Conservation (phyloP, 2,888 invertebrate genomes). For the Latrodectus hesperus region DNA sequence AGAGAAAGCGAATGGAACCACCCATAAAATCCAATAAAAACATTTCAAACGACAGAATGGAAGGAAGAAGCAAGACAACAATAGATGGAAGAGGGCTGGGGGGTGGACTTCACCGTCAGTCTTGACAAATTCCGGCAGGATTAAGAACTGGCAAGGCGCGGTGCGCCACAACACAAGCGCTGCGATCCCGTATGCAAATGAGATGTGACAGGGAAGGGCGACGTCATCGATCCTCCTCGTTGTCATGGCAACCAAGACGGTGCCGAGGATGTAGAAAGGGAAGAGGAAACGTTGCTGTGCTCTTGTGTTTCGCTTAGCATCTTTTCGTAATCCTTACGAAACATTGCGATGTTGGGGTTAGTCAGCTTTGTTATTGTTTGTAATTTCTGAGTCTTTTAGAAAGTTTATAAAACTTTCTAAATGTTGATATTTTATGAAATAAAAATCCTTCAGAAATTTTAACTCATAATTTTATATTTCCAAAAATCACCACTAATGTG, state of each 20-base stretch:
- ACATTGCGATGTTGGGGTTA: slow-evolving; percentile 1
- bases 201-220: slow-evolving; percentile 66
- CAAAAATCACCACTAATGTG: too few species aligned
- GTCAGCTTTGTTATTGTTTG: slow-evolving; percentile 15
- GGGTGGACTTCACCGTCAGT: slow-evolving; percentile 27
- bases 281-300: slow-evolving; percentile 29
- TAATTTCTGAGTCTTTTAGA: too few species aligned
- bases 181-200: slow-evolving; percentile 69
- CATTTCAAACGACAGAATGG: slow-evolving; percentile 59
- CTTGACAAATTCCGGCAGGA: slow-evolving; percentile 61
- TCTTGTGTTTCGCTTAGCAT: slow-evolving; percentile 49
- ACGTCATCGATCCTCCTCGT: slow-evolving; percentile 67
- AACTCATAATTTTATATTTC: too few species aligned
- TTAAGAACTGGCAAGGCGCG: slow-evolving; percentile 60
- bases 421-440: too few species aligned
- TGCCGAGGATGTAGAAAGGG: slow-evolving; percentile 22
- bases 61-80: slow-evolving; percentile 25
- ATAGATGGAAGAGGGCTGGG: slow-evolving; percentile 10
- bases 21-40: slow-evolving; percentile 69
- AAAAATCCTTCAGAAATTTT: too few species aligned
- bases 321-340: slow-evolving; percentile 9
- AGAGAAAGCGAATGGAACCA: slow-evolving; percentile 68
- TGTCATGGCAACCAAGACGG: slow-evolving; percentile 62
- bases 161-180: slow-evolving; percentile 64
- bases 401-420: too few species aligned